Base-by-base conservation (phyloP, 2,888 invertebrate species). In the Empis stercorea region DNA sequence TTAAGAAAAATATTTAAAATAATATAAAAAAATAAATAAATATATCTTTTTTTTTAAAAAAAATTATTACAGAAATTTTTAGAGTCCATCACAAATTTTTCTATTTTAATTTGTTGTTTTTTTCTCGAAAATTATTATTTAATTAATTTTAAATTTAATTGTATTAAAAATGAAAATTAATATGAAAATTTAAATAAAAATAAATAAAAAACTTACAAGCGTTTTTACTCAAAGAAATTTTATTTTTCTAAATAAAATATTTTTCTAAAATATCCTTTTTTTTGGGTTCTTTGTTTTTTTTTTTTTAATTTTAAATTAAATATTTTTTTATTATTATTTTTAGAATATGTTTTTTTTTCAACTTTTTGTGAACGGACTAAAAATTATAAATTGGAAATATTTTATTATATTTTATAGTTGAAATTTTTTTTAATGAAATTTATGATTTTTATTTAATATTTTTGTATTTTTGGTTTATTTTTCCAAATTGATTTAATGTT, bases 161-260 rank as follows among this genome's bases (percentile, higher is more conserved):
- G n/a, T 13, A 34, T 20, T 2, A 14, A 44, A 36, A 45, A 38
- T 14, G 15, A 43, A 15, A 23, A 49, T 44, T 40, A 23, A 44
- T 13, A 38, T 17, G 37, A 37, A 36, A n/a, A 32, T 39, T 44
- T n/a, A 41, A 44, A 40, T 23, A 14, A 49, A 50, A 59, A 57
- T 54, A 59, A 40, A 27, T 23, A 40, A 40, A 43, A 51, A 61
- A 61, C 57, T 64, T 62, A 65, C 68, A 68, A 68, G 68, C 68
- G 68, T 68, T 68, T 68, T 68, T 67, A 68, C 61, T 66, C 68
- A 68, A 68, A 68, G 67, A 66, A 65, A 62, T 59, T 61, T 58
- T 56, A 53, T 54, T 55, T 59, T 54, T 57, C 55, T 55, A 27
- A 47, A 52, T 48, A 48, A 43, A 48, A 51, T 13, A 34, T n/a